Evolutionary conservation across 92 coral and sea anemone species (phyloP).

Genomic region (Epizoanthus illoricatus): DNA sequence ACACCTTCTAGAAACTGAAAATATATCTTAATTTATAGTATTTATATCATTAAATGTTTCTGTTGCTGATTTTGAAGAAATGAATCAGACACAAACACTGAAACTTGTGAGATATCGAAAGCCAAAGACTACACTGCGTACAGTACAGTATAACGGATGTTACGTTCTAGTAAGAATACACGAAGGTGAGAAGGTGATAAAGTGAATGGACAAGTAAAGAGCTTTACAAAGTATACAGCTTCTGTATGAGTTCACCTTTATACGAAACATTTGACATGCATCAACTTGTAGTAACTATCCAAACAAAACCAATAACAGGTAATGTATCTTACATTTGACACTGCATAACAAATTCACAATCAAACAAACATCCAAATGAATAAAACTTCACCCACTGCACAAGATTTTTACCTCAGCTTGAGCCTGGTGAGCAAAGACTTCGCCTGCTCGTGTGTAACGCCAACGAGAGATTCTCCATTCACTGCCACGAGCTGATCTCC

Average conservation of each 20-base stretch:
- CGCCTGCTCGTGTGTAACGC: conserved; percentile 98
- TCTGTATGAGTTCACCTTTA: too few relatives aligned
- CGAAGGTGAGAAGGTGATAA: background rate
- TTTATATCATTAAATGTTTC: background rate
- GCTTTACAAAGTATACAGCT: background rate
- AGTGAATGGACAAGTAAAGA: background rate
- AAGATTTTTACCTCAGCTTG: conserved; percentile 66
- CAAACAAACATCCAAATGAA: background rate
- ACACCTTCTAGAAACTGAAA: background rate
- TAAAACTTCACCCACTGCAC: background rate
- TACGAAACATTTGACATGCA: background rate
- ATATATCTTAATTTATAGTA: background rate
- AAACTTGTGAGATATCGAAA: background rate
- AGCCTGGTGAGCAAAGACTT: conserved; percentile 90
- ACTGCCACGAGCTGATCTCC: conserved; percentile 90
- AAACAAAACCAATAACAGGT: background rate
- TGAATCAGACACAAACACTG: background rate
- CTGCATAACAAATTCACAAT: background rate
- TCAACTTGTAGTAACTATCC: background rate
- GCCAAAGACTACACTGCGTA: background rate
- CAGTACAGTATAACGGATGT: background rate
- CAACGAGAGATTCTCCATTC: conserved; percentile 91
- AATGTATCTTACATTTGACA: background rate
- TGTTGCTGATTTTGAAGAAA: background rate
- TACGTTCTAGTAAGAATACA: background rate